These are phyloP conservation scores for Brassicogethes aeneus DNA, from an alignment of 2,888 invertebrate genomes.

Conservation along the genomic window DNA sequence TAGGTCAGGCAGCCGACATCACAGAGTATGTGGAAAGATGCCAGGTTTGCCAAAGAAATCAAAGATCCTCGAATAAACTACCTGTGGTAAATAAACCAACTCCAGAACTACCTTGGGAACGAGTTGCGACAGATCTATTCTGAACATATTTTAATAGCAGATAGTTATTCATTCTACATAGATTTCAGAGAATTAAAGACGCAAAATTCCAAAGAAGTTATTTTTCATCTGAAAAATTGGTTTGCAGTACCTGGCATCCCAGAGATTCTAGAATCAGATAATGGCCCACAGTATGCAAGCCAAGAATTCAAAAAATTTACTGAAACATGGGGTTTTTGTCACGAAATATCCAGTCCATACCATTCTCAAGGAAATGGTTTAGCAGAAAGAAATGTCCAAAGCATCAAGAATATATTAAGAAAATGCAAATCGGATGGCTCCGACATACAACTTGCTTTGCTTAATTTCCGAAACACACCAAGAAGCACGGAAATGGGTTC, in stretches of 20 bases:
- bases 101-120: background rate
- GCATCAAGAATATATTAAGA: constrained; percentile 2
- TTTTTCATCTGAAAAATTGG: constrained; percentile 6
- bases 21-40: constrained; percentile 2
- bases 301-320: constrained; percentile 7
- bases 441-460: constrained; percentile 2
- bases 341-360: constrained; percentile 5
- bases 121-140: constrained; percentile 3
- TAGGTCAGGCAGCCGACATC: constrained; percentile 4
- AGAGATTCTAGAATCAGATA: constrained; percentile 5
- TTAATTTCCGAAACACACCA: constrained; percentile 5
- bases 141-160: constrained; percentile 3
- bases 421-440: constrained; percentile 1
- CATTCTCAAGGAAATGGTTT: constrained; percentile 5
- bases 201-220: constrained; percentile 2
- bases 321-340: constrained; percentile 3
- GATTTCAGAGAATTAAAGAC: constrained; percentile 5
- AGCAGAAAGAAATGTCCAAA: constrained; percentile 4
- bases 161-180: constrained; percentile 6
- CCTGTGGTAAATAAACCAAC: background rate
- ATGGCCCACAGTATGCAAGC: constrained; percentile 6
- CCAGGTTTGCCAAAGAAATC: constrained; percentile 1
- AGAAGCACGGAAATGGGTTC: background rate
- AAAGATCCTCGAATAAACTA: background rate
- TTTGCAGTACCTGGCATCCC: constrained; percentile 9